These are phyloP conservation scores for Leptinotarsa juncta DNA, from an alignment of 2,888 invertebrate species.

Conservation along the genomic window DNA sequence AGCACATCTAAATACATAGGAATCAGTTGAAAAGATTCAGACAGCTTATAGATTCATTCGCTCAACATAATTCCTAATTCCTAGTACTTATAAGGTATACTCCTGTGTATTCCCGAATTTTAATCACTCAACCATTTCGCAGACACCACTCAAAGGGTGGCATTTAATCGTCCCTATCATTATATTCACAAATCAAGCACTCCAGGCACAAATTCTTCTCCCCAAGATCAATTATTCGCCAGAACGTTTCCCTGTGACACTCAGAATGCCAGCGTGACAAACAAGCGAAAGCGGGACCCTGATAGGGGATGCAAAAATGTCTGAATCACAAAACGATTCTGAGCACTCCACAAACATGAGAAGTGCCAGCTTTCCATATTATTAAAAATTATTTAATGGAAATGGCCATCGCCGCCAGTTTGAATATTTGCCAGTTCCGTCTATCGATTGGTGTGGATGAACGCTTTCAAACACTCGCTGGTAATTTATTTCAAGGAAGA, in stretches of 20 bases:
- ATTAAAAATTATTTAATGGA: slow-evolving; percentile 38
- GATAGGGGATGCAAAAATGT: slow-evolving; percentile 18
- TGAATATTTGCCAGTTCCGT: slow-evolving; percentile 32
- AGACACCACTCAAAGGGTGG: slow-evolving; percentile 2
- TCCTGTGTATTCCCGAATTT: background rate
- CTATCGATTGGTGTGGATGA: slow-evolving; percentile 29
- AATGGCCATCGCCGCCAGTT: slow-evolving; percentile 26
- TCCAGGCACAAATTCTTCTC: slow-evolving; percentile 2
- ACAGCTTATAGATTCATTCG: too few species aligned
- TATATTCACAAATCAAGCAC: slow-evolving; percentile 15
- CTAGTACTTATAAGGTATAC: background rate
- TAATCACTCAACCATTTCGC: background rate
- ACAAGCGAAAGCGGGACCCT: slow-evolving; percentile 23
- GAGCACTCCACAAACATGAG: slow-evolving; percentile 34
- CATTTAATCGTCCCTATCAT: slow-evolving; percentile 15
- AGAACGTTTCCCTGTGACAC: slow-evolving; percentile 20
- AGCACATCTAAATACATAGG: too few species aligned
- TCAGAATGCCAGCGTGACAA: slow-evolving; percentile 29
- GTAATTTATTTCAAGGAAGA: slow-evolving; percentile 36
- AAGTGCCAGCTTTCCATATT: slow-evolving; percentile 36
- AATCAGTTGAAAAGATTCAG: too few species aligned
- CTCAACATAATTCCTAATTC: background rate
- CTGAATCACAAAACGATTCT: slow-evolving; percentile 27
- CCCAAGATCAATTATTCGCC: slow-evolving; percentile 17
- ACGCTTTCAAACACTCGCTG: slow-evolving; percentile 34